Evolutionary conservation across 1,140 invertebrate species (phyloP), one percentile per base, ranked within the genome.

Genomic region (Calephelis nemesis): DNA sequence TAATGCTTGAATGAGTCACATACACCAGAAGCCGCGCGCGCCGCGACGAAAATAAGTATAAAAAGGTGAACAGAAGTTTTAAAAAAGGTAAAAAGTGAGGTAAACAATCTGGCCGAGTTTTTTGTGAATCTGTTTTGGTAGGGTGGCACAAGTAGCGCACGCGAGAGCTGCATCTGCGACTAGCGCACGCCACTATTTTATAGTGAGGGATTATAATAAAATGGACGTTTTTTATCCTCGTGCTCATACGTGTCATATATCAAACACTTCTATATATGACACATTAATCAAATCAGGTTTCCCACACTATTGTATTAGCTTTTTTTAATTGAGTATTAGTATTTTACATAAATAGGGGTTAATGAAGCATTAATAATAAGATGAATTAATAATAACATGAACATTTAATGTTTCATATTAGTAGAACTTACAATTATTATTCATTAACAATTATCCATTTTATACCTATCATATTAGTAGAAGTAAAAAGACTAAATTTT

Each of bases 1-100:
- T 76, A 82, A 81, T 84, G 87, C 81, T 81, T 83, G 75, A 88
- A 77, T 83, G 85, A 83, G 74, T 71, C 67, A 67, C 74, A 60
- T 81, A 80, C 78, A 87, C 77, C 68, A 71, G 77, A 63, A 65
- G 83, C 80, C 83, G 81, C 87, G 85, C 84, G 87, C 80, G 82
- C 80, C 70, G 72, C 80, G 79, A 85, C 83, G 78, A 83, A 87
- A 88, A 87, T 84, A 84, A 78, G 48, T 71, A 79, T 82, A 88
- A 89, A 91, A 86, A 81, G 72, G 72, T 82, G 77, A 81, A 83
- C 79, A 82, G 78, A 78, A 84, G 81, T 84, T 87, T 78, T 74
- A 87, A 91, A 87, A 90, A 91, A 88, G 81, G 78, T 88, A 89
- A 88, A 89, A 91, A 87, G 81, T 88, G 88, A 85, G 83, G 87